Base-by-base conservation (phyloP, 2,888 invertebrate species). In the Agrochola litura region DNA sequence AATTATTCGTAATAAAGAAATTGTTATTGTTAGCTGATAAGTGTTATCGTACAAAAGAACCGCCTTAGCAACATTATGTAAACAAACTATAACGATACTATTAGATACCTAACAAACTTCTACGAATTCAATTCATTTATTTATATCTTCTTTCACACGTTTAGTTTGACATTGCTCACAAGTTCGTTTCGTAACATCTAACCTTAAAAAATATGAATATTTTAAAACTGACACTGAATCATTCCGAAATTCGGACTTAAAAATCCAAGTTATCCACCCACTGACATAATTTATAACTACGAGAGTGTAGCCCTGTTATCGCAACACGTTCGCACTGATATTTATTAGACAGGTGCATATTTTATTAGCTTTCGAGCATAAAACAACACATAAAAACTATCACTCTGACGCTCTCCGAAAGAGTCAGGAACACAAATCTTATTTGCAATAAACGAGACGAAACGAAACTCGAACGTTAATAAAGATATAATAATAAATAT, bases 401-500 rank as follows among this genome's bases (percentile, higher is more conserved):
- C 92, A 93, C 89, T 91, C 89, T 83, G 76, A 88, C 88, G 79
- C 86, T 88, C 85, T 83, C 86, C 73, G 83, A 89, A 90, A 86
- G 85, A 92, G 90, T 90, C 88, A 85, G 87, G 84, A 87, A 85
- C 91, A 93, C 92, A 94, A 95, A 95, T 95, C 94, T 95, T 92
- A 90, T 93, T 92, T 90, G 92, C 92, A 92, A 94, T 93, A 95
- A 94, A 95, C 92, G 91, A 91, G 90, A 92, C 92, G 92, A 92
- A 92, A 93, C 92, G 92, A 91, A 93, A 92, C 89, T 90, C 88
- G 90, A 89, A 92, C 93, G 95, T 95, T 96, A 96, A 96, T 96
- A 96, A 95, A 95, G 96, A 95, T 94, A 95, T 96, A 95, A 95
- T 96, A 96, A 96, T 96, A 96, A 96, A 96, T 96, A 96, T 95